phyloP scores from a whole-genome alignment of 2,113 vertebrate species.

The Cebus imitator region DNA sequence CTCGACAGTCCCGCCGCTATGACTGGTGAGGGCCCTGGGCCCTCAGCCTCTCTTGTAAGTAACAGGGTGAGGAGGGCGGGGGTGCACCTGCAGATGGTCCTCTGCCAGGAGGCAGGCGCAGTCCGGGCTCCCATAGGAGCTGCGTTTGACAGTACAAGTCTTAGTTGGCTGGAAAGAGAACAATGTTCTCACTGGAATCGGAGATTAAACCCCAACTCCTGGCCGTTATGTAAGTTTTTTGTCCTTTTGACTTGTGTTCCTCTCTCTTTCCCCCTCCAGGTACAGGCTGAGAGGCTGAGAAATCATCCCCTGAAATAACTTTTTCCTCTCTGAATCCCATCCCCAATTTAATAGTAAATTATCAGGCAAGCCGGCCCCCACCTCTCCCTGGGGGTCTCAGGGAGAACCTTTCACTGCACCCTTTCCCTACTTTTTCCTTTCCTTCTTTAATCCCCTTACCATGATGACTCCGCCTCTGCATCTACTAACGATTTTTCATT shows the following conservation, averaged over 20 bases:
- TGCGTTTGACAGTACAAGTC: background rate
- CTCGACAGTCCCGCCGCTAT: conserved; percentile 93
- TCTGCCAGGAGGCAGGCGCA: background rate
- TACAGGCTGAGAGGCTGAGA: conserved; percentile 85
- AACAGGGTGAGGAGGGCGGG: background rate
- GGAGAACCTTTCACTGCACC: conserved; percentile 76
- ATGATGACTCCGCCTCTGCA: background rate
- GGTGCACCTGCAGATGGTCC: background rate
- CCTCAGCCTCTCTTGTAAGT: conserved; percentile 83
- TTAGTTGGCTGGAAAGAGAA: background rate
- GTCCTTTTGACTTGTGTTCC: conserved; percentile 31
- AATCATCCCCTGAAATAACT: conserved; percentile 78
- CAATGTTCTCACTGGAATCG: background rate
- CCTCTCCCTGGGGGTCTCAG: conserved; percentile 79
- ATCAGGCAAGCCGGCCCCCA: conserved; percentile 72
- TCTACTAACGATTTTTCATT: conserved; percentile 66
- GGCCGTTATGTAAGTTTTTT: background rate
- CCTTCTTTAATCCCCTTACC: conserved; percentile 3
- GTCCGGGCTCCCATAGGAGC: background rate
- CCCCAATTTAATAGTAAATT: conserved; percentile 86
- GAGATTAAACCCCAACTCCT: background rate
- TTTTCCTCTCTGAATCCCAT: conserved; percentile 72
- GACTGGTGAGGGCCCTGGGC: conserved; percentile 92
- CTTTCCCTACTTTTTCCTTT: conserved; percentile 62
- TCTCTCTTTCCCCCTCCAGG: conserved; percentile 73